Conservation (phyloP, 2,888 invertebrate genomes). For the Phyto melanocephala region DNA sequence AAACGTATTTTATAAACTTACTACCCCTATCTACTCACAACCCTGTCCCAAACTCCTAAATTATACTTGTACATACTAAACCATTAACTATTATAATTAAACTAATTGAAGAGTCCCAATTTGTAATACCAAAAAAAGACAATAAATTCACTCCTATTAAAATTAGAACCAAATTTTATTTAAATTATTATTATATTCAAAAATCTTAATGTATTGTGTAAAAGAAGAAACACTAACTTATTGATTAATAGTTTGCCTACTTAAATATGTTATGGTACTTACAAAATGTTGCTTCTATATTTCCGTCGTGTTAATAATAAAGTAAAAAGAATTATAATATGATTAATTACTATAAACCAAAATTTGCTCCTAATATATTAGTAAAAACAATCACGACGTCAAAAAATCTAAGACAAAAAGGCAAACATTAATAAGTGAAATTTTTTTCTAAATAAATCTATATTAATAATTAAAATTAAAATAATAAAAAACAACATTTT, state of each 20-base stretch:
- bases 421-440: constrained; percentile 52
- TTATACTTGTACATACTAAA: constrained; percentile 12
- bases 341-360: too few relatives aligned
- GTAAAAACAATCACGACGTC: not conserved
- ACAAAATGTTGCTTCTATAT: constrained; percentile 17
- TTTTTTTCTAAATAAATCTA: constrained; percentile 42
- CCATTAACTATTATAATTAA: not conserved
- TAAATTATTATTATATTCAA: not conserved
- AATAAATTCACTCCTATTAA: constrained; percentile 56
- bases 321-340: not conserved
- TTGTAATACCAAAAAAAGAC: constrained; percentile 45
- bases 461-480: too few relatives aligned
- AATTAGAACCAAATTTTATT: constrained; percentile 19
- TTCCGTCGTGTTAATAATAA: constrained; percentile 8
- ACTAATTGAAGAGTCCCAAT: not conserved
- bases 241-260: constrained; percentile 1
- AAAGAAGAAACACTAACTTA: not conserved
- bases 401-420: not conserved
- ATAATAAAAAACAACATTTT: too few relatives aligned
- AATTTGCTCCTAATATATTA: constrained; percentile 40
- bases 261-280: constrained; percentile 35
- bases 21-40: not conserved
- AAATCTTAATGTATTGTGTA: not conserved
- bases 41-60: not conserved
- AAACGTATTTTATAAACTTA: not conserved